Percentiles rank a stretch among this genome's conserved stretches.
Conservation (phyloP, 2,797 vertebrate genomes). For the Gephyroberyx darwinii region DNA sequence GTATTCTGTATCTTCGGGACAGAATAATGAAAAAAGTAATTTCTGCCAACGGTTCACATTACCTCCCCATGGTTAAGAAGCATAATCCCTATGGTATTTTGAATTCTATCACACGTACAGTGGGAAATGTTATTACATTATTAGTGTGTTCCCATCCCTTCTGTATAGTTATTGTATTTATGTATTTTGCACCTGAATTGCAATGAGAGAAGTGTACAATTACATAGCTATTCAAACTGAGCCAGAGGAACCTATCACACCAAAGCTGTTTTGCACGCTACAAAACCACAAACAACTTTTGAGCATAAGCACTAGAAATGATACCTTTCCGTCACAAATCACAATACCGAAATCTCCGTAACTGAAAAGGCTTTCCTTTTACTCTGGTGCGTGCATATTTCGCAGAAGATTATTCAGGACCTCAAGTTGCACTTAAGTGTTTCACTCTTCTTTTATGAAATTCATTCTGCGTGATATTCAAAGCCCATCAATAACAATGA, state of each 20-base stretch:
- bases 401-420: slow-evolving; percentile 6
- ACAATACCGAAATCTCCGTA: slow-evolving; percentile 45
- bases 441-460: slow-evolving; percentile 34
- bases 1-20: slow-evolving; percentile 76
- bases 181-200: slow-evolving; percentile 83
- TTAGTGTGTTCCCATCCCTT: slow-evolving; percentile 70
- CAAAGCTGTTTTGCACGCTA: slow-evolving; percentile 64
- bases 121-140: slow-evolving; percentile 81
- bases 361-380: slow-evolving; percentile 54
- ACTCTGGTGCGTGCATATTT: slow-evolving; percentile 39
- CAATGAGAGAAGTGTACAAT: slow-evolving; percentile 74
- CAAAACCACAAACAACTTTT: slow-evolving; percentile 67
- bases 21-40: slow-evolving; percentile 81
- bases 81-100: slow-evolving; percentile 80
- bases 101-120: slow-evolving; percentile 80
- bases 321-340: slow-evolving; percentile 63
- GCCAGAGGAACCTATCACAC: slow-evolving; percentile 58
- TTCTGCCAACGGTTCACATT: slow-evolving; percentile 82
- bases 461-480: slow-evolving; percentile 28
- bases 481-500: slow-evolving; percentile 24
- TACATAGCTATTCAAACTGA: slow-evolving; percentile 74
- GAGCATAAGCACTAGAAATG: slow-evolving; percentile 63
- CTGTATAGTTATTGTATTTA: slow-evolving; percentile 81
- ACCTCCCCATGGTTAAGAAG: slow-evolving; percentile 77
- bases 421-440: slow-evolving; percentile 34